Base-by-base conservation (phyloP, 2,888 invertebrate species). In the Phengaris alcon region DNA sequence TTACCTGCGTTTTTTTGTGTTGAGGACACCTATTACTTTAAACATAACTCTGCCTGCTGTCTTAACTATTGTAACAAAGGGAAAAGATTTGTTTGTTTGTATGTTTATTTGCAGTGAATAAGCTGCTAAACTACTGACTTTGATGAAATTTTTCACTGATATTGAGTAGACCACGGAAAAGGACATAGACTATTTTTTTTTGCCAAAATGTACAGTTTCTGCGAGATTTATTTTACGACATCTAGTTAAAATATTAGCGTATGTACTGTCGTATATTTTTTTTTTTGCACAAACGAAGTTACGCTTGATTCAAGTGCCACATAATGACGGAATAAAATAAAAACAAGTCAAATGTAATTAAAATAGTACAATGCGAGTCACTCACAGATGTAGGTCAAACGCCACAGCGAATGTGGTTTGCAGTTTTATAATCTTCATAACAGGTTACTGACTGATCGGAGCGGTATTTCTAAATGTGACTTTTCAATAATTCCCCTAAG, bases 261-360 rank as follows among this genome's bases (percentile, higher is more conserved):
- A 57, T 8, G 15, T 6, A 15, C 6, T 6, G 13, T 55, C 57
- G 7, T 57, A 54, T 13, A 54, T 13, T 12, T 54, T 4, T 54
- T 4, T 0, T 54, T 54, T 10, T 13, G 12, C 6, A 4, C 5
- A n/a, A 55, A n/a, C 55, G n/a, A 55, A n/a, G 5, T n/a, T 4
- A n/a, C 9, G 1, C 5, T 6, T n/a, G 0, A n/a, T n/a, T n/a
- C 10, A 9, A 59, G 15, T 22, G 12, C n/a, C 10, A 22, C 13
- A 59, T 59, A 13, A 64, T 64, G 64, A 64, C 35, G 64, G 35
- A 5, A 59, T 59, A 59, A 59, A 59, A 59, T 59, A 59, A 59
- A 9, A 5, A 22, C 9, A 59, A 59, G 59, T 59, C n/a, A 59
- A 59, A 59, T 59, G 59, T 59, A 59, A 59, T 59, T 59, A 59